Evolutionary conservation across 1,140 invertebrate species (phyloP).

Genomic region (Drosophila sp.): DNA sequence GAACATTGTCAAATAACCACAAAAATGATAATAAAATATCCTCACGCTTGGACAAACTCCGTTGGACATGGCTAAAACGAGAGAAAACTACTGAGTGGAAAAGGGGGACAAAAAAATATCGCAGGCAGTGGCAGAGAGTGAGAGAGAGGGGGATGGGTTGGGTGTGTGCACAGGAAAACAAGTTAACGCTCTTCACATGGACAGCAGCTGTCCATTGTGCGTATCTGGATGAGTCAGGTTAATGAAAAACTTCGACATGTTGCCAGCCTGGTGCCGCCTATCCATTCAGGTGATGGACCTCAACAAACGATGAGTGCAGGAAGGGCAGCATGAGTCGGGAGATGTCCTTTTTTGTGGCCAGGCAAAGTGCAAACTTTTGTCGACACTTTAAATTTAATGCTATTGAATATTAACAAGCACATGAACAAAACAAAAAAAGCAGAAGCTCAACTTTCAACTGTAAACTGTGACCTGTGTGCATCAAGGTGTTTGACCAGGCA

Average conservation of each 20-base stretch:
- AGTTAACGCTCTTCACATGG: constrained; percentile 58
- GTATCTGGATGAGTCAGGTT: constrained; percentile 76
- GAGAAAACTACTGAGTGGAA: constrained; percentile 1
- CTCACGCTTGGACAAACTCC: constrained; percentile 27
- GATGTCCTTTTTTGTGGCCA: constrained; percentile 10
- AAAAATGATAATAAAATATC: constrained; percentile 74
- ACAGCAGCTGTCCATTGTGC: constrained; percentile 60
- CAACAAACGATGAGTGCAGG: constrained; percentile 33
- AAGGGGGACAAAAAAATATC: neutral
- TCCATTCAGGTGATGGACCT: constrained; percentile 35
- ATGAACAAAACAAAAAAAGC: neutral
- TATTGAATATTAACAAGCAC: constrained; percentile 44
- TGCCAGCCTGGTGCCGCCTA: constrained; percentile 26
- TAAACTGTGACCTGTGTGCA: neutral
- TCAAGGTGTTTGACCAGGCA: constrained; percentile 11
- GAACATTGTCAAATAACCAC: constrained; percentile 37
- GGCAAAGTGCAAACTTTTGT: constrained; percentile 66
- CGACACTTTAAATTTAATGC: constrained; percentile 58
- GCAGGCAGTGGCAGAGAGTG: neutral
- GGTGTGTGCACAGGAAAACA: constrained; percentile 34
- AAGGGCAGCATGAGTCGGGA: neutral
- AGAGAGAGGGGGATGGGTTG: neutral
- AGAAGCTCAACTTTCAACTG: neutral
- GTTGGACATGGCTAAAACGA: constrained; percentile 29
- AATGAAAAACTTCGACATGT: constrained; percentile 71